A percentile compares a stretch with the other conserved stretches of the same genome.
Conservation (phyloP, 2,797 vertebrate genomes). For the Anguilla megastoma region DNA sequence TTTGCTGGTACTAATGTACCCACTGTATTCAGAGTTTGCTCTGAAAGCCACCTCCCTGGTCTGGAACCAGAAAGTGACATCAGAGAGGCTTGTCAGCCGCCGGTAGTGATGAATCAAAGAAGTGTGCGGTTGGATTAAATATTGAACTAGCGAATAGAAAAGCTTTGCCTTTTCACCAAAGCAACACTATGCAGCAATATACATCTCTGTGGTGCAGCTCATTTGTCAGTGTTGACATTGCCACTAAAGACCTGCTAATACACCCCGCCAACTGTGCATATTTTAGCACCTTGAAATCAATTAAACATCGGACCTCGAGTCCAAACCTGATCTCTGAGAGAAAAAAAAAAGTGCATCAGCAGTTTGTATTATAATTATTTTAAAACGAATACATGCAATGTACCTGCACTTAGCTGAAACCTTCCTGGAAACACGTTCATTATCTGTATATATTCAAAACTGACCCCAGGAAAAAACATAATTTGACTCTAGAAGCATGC, state of each 20-base stretch:
- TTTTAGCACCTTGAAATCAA: constrained; percentile 23
- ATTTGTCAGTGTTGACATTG: constrained; percentile 31
- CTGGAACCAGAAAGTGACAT: neutral
- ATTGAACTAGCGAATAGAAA: constrained; percentile 18
- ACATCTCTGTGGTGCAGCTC: constrained; percentile 18
- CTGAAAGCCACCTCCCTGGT: neutral
- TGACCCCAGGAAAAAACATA: neutral
- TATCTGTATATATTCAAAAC: neutral
- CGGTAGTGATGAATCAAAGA: constrained; percentile 18
- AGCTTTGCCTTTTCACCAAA: constrained; percentile 20
- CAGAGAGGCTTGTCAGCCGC: constrained; percentile 4
- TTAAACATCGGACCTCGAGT: neutral
- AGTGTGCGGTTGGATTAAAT: constrained; percentile 3
- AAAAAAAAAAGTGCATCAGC: neutral
- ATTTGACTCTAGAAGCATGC: neutral
- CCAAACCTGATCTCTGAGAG: neutral
- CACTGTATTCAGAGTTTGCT: neutral
- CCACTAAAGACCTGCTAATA: constrained; percentile 32
- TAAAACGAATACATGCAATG: neutral
- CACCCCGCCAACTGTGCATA: constrained; percentile 29
- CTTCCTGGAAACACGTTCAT: neutral
- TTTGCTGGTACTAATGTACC: neutral
- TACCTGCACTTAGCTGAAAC: neutral
- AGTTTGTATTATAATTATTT: neutral
- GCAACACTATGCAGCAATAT: constrained; percentile 1